Base-by-base conservation (phyloP, 1,140 invertebrate genomes). In the Drosophila lacteicornis region DNA sequence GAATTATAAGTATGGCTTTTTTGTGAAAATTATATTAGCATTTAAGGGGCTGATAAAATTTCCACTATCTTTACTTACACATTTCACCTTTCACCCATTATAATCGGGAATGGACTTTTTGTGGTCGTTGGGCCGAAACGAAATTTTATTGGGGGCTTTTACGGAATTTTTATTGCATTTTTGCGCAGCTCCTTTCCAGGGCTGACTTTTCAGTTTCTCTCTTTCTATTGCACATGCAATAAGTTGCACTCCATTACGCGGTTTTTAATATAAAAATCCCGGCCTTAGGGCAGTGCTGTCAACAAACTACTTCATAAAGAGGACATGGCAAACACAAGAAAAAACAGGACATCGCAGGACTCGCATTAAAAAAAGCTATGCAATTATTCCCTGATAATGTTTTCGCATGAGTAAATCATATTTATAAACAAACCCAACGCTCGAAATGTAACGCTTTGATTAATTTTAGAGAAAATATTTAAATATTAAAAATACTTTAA, bases 161-260 rank as follows among this genome's bases (percentile, higher is more conserved):
- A 60, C 70, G 75, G 62, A 58, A 70, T 80, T 87, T 74, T 70
- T 77, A 88, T 87, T 83, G 59, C 55, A 69, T 66, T 87, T 81
- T 60, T 61, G 70, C 57, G 57, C 42, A 67, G 79, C 50, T 74
- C 60, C 68, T 65, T 76, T 53, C 49, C 73, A 76, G 66, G 19
- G 38, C 22, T 65, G 19, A 53, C 45, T 40, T n/a, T 17, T 27
- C 42, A n/a, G n/a, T 46, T 49, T 38, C 5, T 46, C 43, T 38
- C n/a, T 17, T 19, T 36, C 36, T 46, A 82, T 58, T 78, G 66
- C 75, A 76, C 58, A 71, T 65, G 79, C 82, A 86, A 77, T 86
- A 87, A 87, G 83, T 77, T 80, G 70, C 80, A 87, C 83, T 86
- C 84, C 76, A 80, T 86, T 80, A 86, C 63, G 80, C 71, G 67